phyloP scores from a whole-genome alignment of 2,113 vertebrate genomes.

The Menura novaehollandiae region DNA sequence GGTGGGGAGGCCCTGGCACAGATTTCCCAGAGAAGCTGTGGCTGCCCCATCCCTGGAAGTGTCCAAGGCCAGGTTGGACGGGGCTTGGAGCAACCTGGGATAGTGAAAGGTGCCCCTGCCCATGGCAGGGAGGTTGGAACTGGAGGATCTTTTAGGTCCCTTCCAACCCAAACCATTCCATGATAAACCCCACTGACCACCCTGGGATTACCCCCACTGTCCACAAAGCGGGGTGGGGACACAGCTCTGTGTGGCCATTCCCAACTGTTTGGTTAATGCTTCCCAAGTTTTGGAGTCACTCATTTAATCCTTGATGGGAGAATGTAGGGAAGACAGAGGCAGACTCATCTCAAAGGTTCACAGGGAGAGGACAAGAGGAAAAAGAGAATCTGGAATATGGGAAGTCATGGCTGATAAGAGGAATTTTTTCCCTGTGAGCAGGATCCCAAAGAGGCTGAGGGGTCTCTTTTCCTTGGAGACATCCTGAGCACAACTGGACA shows the following conservation, averaged over 20 bases:
- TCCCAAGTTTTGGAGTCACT: not conserved
- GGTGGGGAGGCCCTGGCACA: fast-evolving
- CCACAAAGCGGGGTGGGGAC: not conserved
- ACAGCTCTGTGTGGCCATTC: not conserved
- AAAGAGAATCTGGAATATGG: not conserved
- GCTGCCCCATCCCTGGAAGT: not conserved
- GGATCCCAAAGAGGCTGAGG: not conserved
- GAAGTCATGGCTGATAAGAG: not conserved
- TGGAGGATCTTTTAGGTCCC: not conserved
- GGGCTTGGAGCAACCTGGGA: not conserved
- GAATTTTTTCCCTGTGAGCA: fast-evolving
- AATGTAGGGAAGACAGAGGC: not conserved
- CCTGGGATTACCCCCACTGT: not conserved
- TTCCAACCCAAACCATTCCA: not conserved
- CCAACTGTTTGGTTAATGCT: not conserved
- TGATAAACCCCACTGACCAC: not conserved
- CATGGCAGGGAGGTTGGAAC: not conserved
- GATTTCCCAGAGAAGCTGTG: not conserved
- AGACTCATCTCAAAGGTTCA: not conserved
- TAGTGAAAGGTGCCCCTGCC: not conserved
- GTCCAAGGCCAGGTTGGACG: fast-evolving
- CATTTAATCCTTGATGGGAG: not conserved
- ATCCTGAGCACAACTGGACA: not conserved
- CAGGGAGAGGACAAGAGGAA: not conserved
- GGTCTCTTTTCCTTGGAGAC: not conserved